Conservation (phyloP, 2,797 vertebrate genomes). For the Glyptemys insculpta region DNA sequence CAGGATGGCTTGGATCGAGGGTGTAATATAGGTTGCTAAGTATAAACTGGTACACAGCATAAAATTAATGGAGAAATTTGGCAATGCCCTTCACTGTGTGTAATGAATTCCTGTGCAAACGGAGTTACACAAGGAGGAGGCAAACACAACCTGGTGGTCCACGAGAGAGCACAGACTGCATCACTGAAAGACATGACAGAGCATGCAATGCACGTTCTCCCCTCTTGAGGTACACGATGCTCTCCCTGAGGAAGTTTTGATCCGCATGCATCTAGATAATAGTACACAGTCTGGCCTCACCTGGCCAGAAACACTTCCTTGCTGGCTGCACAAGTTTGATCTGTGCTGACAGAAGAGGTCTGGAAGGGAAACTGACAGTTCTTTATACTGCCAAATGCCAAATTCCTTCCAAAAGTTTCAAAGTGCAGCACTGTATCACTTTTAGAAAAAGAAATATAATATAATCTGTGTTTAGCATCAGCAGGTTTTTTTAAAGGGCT, state of each 20-base stretch:
- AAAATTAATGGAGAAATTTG: not conserved
- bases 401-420: conserved; percentile 34
- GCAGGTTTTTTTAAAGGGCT: not conserved
- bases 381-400: not conserved
- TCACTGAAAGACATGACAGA: not conserved
- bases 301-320: not conserved
- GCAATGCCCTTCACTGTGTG: not conserved
- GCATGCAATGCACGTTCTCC: not conserved
- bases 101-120: not conserved
- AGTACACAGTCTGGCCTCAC: conserved; percentile 38
- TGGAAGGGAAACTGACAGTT: not conserved
- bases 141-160: not conserved
- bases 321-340: not conserved
- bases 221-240: not conserved
- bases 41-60: not conserved
- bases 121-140: not conserved
- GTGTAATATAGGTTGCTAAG: not conserved
- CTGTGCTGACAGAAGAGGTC: not conserved
- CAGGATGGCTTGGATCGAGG: not conserved
- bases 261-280: not conserved
- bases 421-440: not conserved
- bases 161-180: not conserved
- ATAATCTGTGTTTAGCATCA: not conserved
- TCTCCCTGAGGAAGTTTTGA: not conserved
- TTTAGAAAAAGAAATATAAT: not conserved